Evolutionary conservation across 2,888 invertebrate species (phyloP), one percentile per base, ranked within the genome.

Genomic region (Lepidochitona cinerea): DNA sequence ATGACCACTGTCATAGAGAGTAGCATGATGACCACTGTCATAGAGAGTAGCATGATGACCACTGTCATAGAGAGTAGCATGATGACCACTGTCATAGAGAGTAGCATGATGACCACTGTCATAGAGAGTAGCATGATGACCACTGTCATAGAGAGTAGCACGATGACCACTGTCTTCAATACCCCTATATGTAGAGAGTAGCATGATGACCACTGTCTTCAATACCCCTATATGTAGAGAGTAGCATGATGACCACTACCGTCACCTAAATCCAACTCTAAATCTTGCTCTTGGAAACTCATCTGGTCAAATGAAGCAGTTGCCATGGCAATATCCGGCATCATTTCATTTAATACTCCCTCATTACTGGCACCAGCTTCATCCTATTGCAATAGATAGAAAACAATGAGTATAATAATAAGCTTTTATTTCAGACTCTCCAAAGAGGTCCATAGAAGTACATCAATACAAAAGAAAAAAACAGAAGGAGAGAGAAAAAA

Each of bases 231-330:
- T 65, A 66, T 53, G 26, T 72, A 72, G 70, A 78, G 75, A n/a
- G 84, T 83, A 41, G 86, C 87, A 73, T 84, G 84, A 72, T 86
- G 88, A 76, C 84, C 86, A 53, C 81, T 83, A 36, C 89, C 86
- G 75, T 97, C 96, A 0, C 97, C 97, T 80, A 97, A 93, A 91
- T 96, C 96, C 83, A 96, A 91, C 89, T 96, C 96, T 88, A 96
- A 92, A 83, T 94, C 93, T 37, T 83, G 78, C 36, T 84, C 84
- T 71, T 85, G 84, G 7, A 85, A 64, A 41, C 81, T 83, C 18
- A 94, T 93, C 90, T 93, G 95, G 6, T 92, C 94, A 87, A 93
- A 93, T 79, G 93, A 95, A 79, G 94, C 94, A 73, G 94, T 96
- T 85, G 96, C 96, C 96, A 96, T 96, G 77, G 90, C 90, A 68